Percentiles rank a stretch among this genome's conserved stretches.
Evolutionary conservation across 2,888 invertebrate genomes (phyloP).

Genomic region (Dysmachus trigonus): DNA sequence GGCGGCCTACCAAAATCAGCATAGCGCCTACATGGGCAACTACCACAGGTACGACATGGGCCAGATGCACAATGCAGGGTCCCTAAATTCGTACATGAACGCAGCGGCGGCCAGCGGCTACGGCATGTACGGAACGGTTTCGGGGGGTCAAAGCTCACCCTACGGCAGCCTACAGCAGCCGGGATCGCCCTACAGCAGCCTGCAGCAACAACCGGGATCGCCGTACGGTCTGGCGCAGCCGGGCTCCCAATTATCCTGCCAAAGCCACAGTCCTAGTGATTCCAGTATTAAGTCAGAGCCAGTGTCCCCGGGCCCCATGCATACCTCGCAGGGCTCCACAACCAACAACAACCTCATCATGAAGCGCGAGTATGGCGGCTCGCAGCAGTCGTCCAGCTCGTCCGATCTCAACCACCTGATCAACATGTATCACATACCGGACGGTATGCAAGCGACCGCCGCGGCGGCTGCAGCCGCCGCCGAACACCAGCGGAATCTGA

Average conservation of each 20-base stretch:
- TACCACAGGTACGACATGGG: constrained; percentile 91
- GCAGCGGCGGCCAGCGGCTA: constrained; percentile 69
- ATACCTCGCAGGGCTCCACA: constrained; percentile 58
- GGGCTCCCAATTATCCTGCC: constrained; percentile 73
- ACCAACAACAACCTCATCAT: constrained; percentile 68
- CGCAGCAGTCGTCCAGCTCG: constrained; percentile 60
- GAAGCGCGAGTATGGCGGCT: constrained; percentile 75
- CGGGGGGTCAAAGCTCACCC: constrained; percentile 77
- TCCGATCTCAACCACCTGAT: constrained; percentile 73
- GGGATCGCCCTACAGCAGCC: constrained; percentile 71
- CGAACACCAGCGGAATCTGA: constrained; percentile 61
- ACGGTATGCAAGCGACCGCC: constrained; percentile 69
- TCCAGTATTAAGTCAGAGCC: constrained; percentile 91
- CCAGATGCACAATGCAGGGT: constrained; percentile 79
- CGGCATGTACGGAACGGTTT: constrained; percentile 78
- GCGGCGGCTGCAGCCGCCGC: constrained; percentile 58
- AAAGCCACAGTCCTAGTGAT: constrained; percentile 84
- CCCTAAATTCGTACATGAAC: constrained; percentile 77
- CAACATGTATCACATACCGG: constrained; percentile 75
- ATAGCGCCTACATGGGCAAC: constrained; percentile 72
- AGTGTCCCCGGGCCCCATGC: constrained; percentile 78
- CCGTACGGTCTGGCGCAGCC: constrained; percentile 71
- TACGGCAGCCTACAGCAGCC: constrained; percentile 76
- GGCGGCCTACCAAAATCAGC: constrained; percentile 79
- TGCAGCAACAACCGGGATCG: constrained; percentile 67